Conservation (phyloP, 2,797 vertebrate genomes). For the Leuciscus waleckii region DNA sequence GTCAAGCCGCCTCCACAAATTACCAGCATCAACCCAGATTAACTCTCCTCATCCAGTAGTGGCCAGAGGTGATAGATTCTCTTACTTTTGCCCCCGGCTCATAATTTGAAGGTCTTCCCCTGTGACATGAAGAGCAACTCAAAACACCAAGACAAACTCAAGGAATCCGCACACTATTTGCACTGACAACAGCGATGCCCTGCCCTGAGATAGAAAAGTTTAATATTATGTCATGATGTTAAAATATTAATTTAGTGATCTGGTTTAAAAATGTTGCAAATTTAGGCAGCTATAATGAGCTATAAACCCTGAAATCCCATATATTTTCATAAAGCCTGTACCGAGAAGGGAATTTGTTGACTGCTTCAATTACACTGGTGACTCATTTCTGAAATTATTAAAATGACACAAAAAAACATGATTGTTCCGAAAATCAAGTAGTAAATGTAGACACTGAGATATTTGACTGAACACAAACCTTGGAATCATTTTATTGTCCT, state of each 20-base stretch:
- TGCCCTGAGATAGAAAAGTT: background rate
- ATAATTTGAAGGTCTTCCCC: slow-evolving; percentile 3
- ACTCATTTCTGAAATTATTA: background rate
- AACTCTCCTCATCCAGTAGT: slow-evolving; percentile 16
- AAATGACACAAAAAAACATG: background rate
- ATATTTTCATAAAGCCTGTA: background rate
- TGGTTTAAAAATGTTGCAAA: background rate
- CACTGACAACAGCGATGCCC: background rate
- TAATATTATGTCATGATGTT: too few species aligned
- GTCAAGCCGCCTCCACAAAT: slow-evolving; percentile 41
- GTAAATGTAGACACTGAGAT: too few species aligned
- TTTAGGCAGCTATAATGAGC: background rate
- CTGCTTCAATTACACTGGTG: background rate
- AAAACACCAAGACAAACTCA: slow-evolving; percentile 4
- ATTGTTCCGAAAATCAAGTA: background rate
- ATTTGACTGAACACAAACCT: background rate
- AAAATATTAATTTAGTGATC: background rate
- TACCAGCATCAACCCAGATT: slow-evolving; percentile 32
- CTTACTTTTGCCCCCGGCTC: slow-evolving; percentile 1
- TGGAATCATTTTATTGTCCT: background rate
- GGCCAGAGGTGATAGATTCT: slow-evolving; percentile 46
- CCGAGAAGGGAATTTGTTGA: background rate
- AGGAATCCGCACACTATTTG: background rate
- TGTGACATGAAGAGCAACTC: background rate
- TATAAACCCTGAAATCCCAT: background rate